Conservation (phyloP, 1,140 invertebrate species). For the Zophobas atratus region DNA sequence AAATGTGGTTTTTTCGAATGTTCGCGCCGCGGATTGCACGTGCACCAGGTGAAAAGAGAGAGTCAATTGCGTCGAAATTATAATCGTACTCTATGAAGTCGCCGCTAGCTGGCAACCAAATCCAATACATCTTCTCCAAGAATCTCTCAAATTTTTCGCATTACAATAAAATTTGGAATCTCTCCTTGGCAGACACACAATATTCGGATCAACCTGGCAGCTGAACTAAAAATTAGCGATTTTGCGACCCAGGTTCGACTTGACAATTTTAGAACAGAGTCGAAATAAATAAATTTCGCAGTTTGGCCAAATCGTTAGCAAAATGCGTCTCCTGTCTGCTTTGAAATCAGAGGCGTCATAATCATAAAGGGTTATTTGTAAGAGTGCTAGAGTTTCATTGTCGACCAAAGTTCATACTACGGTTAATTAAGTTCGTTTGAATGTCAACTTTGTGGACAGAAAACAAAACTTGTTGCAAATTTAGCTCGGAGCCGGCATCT, state of each 20-base stretch:
- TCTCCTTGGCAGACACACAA: constrained; percentile 11
- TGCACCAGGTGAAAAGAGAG: not conserved
- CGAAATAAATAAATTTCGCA: constrained; percentile 23
- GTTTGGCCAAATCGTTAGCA: not conserved
- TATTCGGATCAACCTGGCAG: constrained; percentile 11
- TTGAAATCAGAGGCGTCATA: no score
- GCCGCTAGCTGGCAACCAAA: no score
- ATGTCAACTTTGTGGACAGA: no score
- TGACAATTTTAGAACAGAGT: constrained; percentile 5
- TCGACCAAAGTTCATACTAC: no score
- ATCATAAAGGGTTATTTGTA: no score
- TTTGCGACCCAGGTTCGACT: constrained; percentile 27
- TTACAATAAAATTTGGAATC: constrained; percentile 21
- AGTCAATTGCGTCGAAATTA: no score
- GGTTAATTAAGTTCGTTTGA: no score
- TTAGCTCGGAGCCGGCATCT: not conserved
- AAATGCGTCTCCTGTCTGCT: not conserved
- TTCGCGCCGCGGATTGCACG: not conserved
- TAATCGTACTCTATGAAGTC: no score
- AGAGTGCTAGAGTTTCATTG: no score
- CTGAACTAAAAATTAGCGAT: constrained; percentile 9
- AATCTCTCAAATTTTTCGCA: not conserved
- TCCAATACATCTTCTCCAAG: no score
- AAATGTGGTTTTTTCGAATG: not conserved
- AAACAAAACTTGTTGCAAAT: not conserved